Base-by-base conservation (phyloP, 1,140 invertebrate species). In the Marisa cornuarietis region DNA sequence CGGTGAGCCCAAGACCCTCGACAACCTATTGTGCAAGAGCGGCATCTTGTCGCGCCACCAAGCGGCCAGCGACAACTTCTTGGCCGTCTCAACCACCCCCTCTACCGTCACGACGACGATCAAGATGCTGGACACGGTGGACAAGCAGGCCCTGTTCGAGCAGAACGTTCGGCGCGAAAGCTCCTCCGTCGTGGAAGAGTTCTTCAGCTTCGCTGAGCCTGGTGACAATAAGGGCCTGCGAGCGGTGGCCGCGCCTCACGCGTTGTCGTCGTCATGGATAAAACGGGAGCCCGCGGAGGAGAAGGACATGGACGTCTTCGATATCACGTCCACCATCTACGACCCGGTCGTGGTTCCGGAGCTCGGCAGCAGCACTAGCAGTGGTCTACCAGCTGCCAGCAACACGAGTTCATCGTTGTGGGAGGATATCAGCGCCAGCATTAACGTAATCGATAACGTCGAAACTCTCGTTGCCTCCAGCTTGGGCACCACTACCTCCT, bases 141-240 rank as follows among this genome's bases (percentile, higher is more conserved):
- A 81, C 65, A 84, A 81, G 71, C 80, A 76, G 58, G 51, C 63
- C 5, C 76, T 79, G 11, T 83, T 81, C 63, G 62, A 71, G 72
- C 62, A 84, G 73, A 85, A 93, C 66, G 90, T 92, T 6, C 92
- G 93, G 22, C 91, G 94, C 26, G 92, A 93, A 79, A 93, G 92
- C n/a, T 93, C 93, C 6, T 92, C 92, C 7, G 90, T 93, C 76
- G 93, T 94, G 84, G 94, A 94, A 87, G 94, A 95, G 78, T 95
- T 94, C 88, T 95, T 95, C 91, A 82, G 61, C 52, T 26, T 77
- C 24, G 24, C 72, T 31, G 49, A 63, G 24, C n/a, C 65, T 18
- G 18, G 54, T 3, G 69, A 71, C 72, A 52, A 24, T 2, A 58
- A 54, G 52, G 52, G 4, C 11, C 11, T 58, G 54, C 54, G 54